Percentiles rank a stretch among this genome's conserved stretches.
Evolutionary conservation across 2,888 invertebrate species (phyloP).

Genomic region (Tenthredo amoena): DNA sequence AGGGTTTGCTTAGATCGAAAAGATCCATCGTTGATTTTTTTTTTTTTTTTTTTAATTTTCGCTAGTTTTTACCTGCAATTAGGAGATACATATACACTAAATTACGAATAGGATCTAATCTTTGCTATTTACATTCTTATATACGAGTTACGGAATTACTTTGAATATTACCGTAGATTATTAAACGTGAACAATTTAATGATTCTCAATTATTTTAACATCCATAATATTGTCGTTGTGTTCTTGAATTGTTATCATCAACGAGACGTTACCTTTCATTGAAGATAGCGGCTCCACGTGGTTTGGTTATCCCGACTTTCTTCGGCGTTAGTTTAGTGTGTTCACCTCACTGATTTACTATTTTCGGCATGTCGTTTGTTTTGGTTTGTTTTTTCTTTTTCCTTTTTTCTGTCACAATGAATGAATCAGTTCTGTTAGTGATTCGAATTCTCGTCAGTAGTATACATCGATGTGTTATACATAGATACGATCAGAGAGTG

Average conservation of each 20-base stretch:
- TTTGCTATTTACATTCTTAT: no score
- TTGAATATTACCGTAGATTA: not conserved
- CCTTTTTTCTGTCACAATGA: no score
- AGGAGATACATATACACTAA: not conserved
- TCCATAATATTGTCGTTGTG: not conserved
- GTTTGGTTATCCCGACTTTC: not conserved
- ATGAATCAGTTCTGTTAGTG: no score
- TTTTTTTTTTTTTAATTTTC: not conserved
- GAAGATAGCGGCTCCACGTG: not conserved
- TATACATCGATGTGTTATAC: no score
- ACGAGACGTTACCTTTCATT: not conserved
- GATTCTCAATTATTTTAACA: not conserved
- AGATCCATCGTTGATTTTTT: slow-evolving; percentile 25
- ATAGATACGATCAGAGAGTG: no score
- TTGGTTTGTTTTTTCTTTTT: no score
- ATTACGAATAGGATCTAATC: not conserved
- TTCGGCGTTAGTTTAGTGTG: not conserved
- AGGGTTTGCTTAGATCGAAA: slow-evolving; percentile 33
- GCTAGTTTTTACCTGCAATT: not conserved
- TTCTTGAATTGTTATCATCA: no score
- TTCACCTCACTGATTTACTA: no score
- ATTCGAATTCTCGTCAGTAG: no score
- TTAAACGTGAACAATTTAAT: not conserved
- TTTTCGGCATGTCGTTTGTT: no score
- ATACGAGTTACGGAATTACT: not conserved